phyloP scores from a whole-genome alignment of 2,888 invertebrate species.

The Clunio marinus region DNA sequence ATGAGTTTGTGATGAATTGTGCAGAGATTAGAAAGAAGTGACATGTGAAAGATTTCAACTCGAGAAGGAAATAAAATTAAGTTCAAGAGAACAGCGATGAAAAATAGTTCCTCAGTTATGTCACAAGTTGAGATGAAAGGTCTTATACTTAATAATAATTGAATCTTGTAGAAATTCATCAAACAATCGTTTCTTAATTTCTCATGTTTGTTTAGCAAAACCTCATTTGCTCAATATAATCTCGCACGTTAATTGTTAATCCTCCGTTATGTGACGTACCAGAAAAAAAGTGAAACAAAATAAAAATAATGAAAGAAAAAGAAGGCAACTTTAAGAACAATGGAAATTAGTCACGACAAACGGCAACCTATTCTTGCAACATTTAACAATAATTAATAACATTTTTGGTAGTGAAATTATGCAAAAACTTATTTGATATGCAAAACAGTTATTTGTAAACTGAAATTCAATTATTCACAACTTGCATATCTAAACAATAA shows the following conservation, averaged over 20 bases:
- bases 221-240: too few species aligned
- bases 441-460: conserved; percentile 1
- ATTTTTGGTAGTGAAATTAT: background rate
- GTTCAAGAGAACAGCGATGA: too few species aligned
- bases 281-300: background rate
- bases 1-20: conserved; percentile 20
- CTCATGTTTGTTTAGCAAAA: too few species aligned
- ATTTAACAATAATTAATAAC: conserved; percentile 36
- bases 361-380: conserved; percentile 25
- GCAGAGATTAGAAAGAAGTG: too few species aligned
- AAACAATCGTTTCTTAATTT: background rate
- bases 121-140: too few species aligned
- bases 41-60: background rate
- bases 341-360: conserved; percentile 36
- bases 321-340: conserved; percentile 26
- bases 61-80: background rate
- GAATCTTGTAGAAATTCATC: too few species aligned
- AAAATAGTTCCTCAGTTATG: too few species aligned
- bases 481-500: too few species aligned
- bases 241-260: conserved; percentile 8
- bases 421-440: conserved; percentile 18
- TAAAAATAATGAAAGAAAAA: background rate
- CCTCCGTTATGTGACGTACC: conserved; percentile 13
- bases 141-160: too few species aligned
- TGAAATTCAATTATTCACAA: background rate